A percentile compares a stretch with the other conserved stretches of the same genome.
Evolutionary conservation across 2,113 vertebrate species (phyloP).

Genomic region (Argyrosomus japonicus): DNA sequence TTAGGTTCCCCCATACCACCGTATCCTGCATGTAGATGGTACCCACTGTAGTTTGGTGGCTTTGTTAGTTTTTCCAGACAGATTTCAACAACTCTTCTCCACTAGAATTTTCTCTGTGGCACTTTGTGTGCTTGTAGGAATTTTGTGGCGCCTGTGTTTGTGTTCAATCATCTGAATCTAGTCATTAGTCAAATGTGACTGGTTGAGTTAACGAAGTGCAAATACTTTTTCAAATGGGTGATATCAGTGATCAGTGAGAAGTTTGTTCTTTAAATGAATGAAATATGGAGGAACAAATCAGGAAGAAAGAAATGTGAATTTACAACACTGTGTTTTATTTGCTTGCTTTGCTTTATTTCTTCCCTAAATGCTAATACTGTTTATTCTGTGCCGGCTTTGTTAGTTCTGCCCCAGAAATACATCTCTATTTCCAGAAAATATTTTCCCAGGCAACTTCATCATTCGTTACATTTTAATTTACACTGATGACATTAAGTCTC

Average conservation of each 20-base stretch:
- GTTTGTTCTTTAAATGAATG: not conserved
- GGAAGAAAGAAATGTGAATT: fast-evolving
- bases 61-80: not conserved
- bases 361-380: not conserved
- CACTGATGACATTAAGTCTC: not conserved
- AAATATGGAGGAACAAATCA: not conserved
- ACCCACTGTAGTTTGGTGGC: constrained; percentile 13
- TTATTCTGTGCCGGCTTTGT: not conserved
- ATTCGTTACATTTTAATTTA: constrained; percentile 25
- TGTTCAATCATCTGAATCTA: not conserved
- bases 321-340: not conserved
- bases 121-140: not conserved
- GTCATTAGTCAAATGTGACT: not conserved
- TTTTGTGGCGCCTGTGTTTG: not conserved
- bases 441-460: constrained; percentile 11
- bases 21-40: not conserved
- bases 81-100: constrained; percentile 7
- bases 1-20: not conserved
- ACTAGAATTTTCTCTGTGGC: constrained; percentile 7
- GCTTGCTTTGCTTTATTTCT: not conserved
- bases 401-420: not conserved
- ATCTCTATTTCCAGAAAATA: constrained; percentile 32
- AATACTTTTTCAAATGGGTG: not conserved
- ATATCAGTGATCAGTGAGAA: not conserved
- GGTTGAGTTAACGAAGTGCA: not conserved